Base-by-base conservation (phyloP, 2,797 vertebrate species). In the Sciurus vulgaris region DNA sequence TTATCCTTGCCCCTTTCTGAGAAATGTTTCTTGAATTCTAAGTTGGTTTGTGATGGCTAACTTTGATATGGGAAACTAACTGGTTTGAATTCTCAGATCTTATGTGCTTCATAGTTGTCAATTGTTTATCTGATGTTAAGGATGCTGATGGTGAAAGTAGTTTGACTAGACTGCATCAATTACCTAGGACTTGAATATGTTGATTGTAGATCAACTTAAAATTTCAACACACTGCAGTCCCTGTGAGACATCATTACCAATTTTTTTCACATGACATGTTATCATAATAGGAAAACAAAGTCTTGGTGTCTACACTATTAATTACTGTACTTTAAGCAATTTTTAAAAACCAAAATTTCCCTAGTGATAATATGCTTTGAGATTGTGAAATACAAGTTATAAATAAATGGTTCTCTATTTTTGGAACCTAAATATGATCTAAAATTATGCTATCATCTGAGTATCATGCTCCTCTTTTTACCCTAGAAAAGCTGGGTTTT, bases 231-330 rank as follows among this genome's bases (percentile, higher is more conserved):
- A 88, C 4, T 38, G 15, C 22, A 69, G 0, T 85, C 35, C 30
- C 33, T 72, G 38, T 86, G 67, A 93, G 20, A 44, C 7, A 79
- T 2, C 33, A 47, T 90, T 92, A 83, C 56, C 51, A 38, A 3
- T 67, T 91, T 92, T 94, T 81, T 30, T 38, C 72, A 76, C 13
- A 63, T 83, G 38, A 44, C 33, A 49, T 88, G 9, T 81, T 90
- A 70, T 72, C 33, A 84, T 91, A 69, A 90, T 35, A 72, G 35
- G 18, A 89, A 94, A 59, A 33, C 14, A 96, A 95, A 83, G 86
- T 17, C 12, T 86, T 11, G 70, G 5, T 81, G n/a, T 77, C 30
- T 91, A 69, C 28, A 35, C 3, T 90, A 44, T 44, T 88, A 81
- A 91, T 89, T 92, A 63, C 30, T 74, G 2, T 85, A 77, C 44